Conservation (phyloP, 2,888 invertebrate genomes). For the Dasysyrphus tricinctus region DNA sequence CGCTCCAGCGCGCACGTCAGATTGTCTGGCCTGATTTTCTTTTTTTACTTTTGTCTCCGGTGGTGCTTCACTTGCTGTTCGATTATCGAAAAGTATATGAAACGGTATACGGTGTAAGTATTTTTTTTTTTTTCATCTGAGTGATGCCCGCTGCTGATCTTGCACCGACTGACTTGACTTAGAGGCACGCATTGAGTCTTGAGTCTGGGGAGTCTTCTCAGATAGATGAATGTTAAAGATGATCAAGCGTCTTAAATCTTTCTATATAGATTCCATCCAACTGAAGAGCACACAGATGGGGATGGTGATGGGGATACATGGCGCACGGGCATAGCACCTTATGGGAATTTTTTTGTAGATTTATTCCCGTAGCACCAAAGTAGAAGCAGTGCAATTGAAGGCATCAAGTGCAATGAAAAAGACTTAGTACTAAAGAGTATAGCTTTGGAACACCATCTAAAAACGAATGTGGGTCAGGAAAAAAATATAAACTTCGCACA, state of each 20-base stretch:
- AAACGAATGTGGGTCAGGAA: slow-evolving; percentile 62
- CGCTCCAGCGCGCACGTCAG: slow-evolving; percentile 66
- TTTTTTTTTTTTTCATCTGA: slow-evolving; percentile 25
- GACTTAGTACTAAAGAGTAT: slow-evolving; percentile 41
- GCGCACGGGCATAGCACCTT: slow-evolving; percentile 40
- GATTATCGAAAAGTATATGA: slow-evolving; percentile 27
- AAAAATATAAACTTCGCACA: slow-evolving; percentile 55
- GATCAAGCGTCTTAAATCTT: slow-evolving; percentile 59
- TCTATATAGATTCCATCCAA: slow-evolving; percentile 43
- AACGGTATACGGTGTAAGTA: slow-evolving; percentile 71
- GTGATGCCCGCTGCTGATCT: slow-evolving; percentile 1
- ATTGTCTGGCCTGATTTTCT: slow-evolving; percentile 72
- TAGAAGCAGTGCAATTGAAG: neutral
- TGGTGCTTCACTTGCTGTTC: slow-evolving; percentile 25
- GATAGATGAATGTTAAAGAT: slow-evolving; percentile 60
- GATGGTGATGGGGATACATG: slow-evolving; percentile 22
- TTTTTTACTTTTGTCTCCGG: slow-evolving; percentile 13
- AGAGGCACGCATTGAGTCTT: slow-evolving; percentile 52
- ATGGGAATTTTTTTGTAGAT: slow-evolving; percentile 55
- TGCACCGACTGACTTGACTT: slow-evolving; percentile 24
- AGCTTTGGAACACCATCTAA: slow-evolving; percentile 43
- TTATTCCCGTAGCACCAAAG: slow-evolving; percentile 34
- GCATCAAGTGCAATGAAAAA: slow-evolving; percentile 6
- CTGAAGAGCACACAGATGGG: slow-evolving; percentile 9
- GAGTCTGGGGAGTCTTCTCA: slow-evolving; percentile 49